These are phyloP conservation scores for Upupa epops DNA, from an alignment of 2,113 vertebrate genomes.

Conservation along the genomic window DNA sequence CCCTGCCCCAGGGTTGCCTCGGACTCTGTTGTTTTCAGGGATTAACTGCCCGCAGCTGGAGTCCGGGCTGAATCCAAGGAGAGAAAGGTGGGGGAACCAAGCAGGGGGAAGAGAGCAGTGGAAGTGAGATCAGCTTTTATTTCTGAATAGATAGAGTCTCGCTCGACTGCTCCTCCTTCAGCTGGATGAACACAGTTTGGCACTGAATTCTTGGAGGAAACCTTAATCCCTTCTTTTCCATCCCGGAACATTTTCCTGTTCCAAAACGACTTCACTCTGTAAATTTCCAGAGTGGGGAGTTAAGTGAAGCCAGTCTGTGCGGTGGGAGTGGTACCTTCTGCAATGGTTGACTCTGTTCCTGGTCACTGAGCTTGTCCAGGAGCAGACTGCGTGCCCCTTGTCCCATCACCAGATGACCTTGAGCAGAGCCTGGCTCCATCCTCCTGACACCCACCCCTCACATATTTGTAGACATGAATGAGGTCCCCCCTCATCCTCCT, in stretches of 20 bases:
- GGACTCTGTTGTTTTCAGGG: neutral
- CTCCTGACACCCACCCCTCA: too few relatives aligned
- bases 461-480: too few relatives aligned
- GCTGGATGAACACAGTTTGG: conserved; percentile 16
- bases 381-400: neutral
- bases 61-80: neutral
- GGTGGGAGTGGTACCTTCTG: neutral
- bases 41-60: neutral
- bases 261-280: neutral
- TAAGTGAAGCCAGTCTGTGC: neutral
- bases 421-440: too few relatives aligned
- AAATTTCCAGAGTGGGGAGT: neutral
- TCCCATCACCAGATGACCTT: too few relatives aligned
- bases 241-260: conserved; percentile 24
- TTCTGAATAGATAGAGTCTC: conserved; percentile 31
- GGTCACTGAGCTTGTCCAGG: neutral
- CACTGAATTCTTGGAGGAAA: neutral
- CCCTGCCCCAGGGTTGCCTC: neutral
- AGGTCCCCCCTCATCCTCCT: too few relatives aligned
- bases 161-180: neutral
- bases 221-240: neutral
- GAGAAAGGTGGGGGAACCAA: neutral
- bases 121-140: neutral
- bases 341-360: neutral
- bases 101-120: neutral